Conservation (phyloP, 2,888 invertebrate species). For the Zaprionus obscuricornis region DNA sequence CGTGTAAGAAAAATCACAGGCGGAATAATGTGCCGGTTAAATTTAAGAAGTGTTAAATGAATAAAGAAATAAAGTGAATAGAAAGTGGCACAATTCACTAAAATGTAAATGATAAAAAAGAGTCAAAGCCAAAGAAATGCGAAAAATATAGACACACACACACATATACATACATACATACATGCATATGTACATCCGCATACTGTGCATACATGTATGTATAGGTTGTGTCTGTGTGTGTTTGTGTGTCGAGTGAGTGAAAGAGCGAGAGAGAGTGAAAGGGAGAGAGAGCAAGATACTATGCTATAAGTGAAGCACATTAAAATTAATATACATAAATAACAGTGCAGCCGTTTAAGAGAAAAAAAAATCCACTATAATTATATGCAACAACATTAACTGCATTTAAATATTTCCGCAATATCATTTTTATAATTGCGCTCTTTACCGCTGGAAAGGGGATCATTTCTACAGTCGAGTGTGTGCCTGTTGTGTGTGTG, state of each 20-base stretch:
- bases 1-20: constrained; percentile 26
- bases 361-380: constrained; percentile 24
- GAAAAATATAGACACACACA: constrained; percentile 49
- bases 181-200: constrained; percentile 36
- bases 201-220: constrained; percentile 40
- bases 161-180: constrained; percentile 10
- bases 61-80: constrained; percentile 45
- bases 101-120: constrained; percentile 62
- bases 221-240: constrained; percentile 11
- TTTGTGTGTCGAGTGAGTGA: constrained; percentile 32
- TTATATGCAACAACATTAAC: constrained; percentile 21
- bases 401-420: constrained; percentile 67
- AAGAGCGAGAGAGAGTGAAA: constrained; percentile 24
- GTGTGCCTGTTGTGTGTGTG: constrained; percentile 21
- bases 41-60: constrained; percentile 33
- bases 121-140: constrained; percentile 65
- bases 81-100: constrained; percentile 57
- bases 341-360: constrained; percentile 49
- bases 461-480: constrained; percentile 42
- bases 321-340: constrained; percentile 54
- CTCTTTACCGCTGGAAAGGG: constrained; percentile 56
- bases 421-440: constrained; percentile 51
- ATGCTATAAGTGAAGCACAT: constrained; percentile 49
- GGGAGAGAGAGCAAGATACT: constrained; percentile 14
- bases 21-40: constrained; percentile 38